Base-by-base conservation (phyloP, 1,140 invertebrate genomes). In the Atta texana region DNA sequence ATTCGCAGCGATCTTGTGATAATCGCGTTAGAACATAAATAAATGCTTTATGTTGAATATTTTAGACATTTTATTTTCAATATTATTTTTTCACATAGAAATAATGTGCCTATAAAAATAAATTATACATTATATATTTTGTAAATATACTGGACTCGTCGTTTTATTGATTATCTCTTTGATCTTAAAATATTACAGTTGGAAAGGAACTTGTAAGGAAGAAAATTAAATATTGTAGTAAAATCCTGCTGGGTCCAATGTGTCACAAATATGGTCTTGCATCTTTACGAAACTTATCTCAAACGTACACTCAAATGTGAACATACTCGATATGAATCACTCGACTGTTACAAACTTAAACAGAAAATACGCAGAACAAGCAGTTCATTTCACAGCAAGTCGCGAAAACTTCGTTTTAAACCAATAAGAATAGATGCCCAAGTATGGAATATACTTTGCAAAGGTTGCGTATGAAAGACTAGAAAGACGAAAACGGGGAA, bases 281-380 rank as follows among this genome's bases (percentile, higher is more conserved):
- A 31, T 61, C 53, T 82, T 61, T 82, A 34, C 80, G 10, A 51
- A 63, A 84, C 55, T 74, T 84, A 61, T 51, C n/a, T 61, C 55
- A 49, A 84, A 61, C 44, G 14, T 51, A 28, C n/a, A 74, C 16
- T 49, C 28, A 31, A 61, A 51, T 51, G 49, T 51, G 49, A 51
- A 51, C 49, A 51, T 51, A 51, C 14, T 14, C 39, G 68, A 16
- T 51, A 84, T 84, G 69, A 61, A 75, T 75, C 55, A 74, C 24
- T 49, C 69, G 18, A 53, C 39, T 59, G 80, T 59, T 57, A 72
- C 76, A 74, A 90, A 78, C 86, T 84, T 91, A 90, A 91, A 87
- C 89, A 87, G 84, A 86, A 91, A 90, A 90, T 82, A 61, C 57
- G 61, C 82, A 39, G 64, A 57, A 76, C 78, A 86, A 90, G 72